phyloP scores from a whole-genome alignment of 2,888 invertebrate genomes.

The Watsonalla cultraria region DNA sequence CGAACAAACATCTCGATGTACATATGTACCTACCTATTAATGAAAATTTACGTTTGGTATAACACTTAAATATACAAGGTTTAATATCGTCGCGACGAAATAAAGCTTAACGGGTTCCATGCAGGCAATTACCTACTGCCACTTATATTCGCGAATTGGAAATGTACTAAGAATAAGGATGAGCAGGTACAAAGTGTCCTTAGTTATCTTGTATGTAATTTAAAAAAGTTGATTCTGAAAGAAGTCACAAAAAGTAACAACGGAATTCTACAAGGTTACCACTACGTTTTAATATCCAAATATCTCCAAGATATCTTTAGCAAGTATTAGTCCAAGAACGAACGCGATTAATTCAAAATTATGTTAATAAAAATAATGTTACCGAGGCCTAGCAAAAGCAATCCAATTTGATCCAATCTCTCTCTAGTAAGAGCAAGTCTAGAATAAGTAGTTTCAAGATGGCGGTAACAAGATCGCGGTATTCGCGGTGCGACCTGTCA shows the following conservation, averaged over 20 bases:
- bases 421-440: conserved; percentile 21
- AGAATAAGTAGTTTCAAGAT: conserved; percentile 31
- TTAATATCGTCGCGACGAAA: conserved; percentile 23
- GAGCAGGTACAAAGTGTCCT: too few relatives aligned
- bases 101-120: conserved; percentile 38
- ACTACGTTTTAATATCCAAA: too few relatives aligned
- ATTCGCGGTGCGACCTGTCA: conserved; percentile 42
- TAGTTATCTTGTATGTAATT: too few relatives aligned
- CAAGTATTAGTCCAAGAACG: too few relatives aligned
- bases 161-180: too few relatives aligned
- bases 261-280: too few relatives aligned
- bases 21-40: conserved; percentile 34
- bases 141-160: conserved; percentile 33
- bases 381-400: too few relatives aligned
- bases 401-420: neutral
- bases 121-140: conserved; percentile 46
- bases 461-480: conserved; percentile 41
- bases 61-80: conserved; percentile 39
- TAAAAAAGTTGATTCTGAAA: too few relatives aligned
- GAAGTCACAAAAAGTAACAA: too few relatives aligned
- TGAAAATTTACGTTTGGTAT: conserved; percentile 34
- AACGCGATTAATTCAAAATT: too few relatives aligned
- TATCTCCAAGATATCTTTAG: too few relatives aligned
- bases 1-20: conserved; percentile 30
- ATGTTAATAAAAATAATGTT: too few relatives aligned